phyloP scores from a whole-genome alignment of 2,113 vertebrate species.

The Struthio camelus region DNA sequence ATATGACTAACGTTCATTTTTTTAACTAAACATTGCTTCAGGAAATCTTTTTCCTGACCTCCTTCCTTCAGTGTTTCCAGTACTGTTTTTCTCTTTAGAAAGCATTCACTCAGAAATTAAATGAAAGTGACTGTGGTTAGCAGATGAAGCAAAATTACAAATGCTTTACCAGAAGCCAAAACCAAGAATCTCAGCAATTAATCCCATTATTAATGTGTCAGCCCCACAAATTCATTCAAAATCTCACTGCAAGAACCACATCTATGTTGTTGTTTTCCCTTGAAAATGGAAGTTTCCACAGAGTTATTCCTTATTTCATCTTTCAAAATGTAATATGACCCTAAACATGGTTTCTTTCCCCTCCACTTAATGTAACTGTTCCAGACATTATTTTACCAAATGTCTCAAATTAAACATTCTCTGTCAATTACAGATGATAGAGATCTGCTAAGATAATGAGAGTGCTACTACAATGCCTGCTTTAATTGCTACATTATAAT shows the following conservation, averaged over 20 bases:
- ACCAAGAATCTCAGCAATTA: background rate
- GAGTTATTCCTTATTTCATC: slow-evolving; percentile 37
- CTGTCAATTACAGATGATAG: slow-evolving; percentile 50
- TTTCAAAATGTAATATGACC: slow-evolving; percentile 44
- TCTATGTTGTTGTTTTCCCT: background rate
- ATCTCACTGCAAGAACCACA: background rate
- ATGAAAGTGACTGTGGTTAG: background rate
- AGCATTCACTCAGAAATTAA: background rate
- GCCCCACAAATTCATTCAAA: background rate
- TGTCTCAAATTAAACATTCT: slow-evolving; percentile 63
- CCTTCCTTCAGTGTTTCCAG: background rate
- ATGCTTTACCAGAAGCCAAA: background rate
- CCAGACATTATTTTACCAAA: slow-evolving; percentile 47
- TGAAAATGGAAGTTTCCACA: slow-evolving; percentile 20
- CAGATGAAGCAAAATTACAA: background rate
- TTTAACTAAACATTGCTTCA: background rate
- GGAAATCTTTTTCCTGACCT: background rate
- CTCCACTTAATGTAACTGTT: slow-evolving; percentile 42
- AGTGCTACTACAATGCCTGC: slow-evolving; percentile 12
- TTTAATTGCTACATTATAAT: slow-evolving; percentile 71
- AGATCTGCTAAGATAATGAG: slow-evolving; percentile 58
- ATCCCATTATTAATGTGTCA: background rate
- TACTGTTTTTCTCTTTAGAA: background rate
- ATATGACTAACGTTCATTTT: background rate
- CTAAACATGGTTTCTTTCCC: slow-evolving; percentile 15